Conservation (phyloP, 92 coral and sea anemone species). For the Pocillopora grandis region DNA sequence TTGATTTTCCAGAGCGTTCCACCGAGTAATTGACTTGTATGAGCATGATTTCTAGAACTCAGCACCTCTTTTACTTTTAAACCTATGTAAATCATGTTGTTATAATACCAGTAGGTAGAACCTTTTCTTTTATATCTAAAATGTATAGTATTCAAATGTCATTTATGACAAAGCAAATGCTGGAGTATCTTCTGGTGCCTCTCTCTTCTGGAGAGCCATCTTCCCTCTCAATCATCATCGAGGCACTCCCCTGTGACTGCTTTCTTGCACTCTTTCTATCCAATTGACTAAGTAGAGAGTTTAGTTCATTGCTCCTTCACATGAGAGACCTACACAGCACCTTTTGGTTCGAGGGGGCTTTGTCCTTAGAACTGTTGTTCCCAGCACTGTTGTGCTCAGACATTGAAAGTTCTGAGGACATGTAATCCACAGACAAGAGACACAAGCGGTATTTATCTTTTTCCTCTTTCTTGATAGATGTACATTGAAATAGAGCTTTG, state of each 20-base stretch:
- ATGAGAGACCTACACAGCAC: neutral
- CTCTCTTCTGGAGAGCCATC: constrained; percentile 27
- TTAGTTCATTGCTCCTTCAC: neutral
- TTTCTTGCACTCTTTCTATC: constrained; percentile 21
- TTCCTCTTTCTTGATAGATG: constrained; percentile 24
- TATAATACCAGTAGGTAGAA: too few relatives aligned
- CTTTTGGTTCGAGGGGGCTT: neutral
- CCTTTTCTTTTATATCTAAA: too few relatives aligned
- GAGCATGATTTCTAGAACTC: too few relatives aligned
- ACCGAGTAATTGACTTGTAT: too few relatives aligned
- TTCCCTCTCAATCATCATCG: constrained; percentile 31
- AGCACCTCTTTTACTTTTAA: too few relatives aligned
- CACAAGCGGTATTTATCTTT: neutral
- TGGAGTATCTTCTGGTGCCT: constrained; percentile 51
- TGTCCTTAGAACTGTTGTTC: constrained; percentile 22
- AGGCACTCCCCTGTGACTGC: constrained; percentile 29
- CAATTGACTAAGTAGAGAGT: neutral
- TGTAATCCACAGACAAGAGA: constrained; percentile 19
- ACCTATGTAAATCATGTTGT: too few relatives aligned
- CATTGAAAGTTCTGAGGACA: constrained; percentile 37
- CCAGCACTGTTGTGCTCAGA: constrained; percentile 25
- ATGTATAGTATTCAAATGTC: too few relatives aligned
- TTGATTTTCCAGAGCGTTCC: too few relatives aligned
- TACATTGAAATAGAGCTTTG: constrained; percentile 40
- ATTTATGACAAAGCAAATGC: neutral